phyloP scores from a whole-genome alignment of 2,113 vertebrate species.

The Ictidomys tridecemlineatus region DNA sequence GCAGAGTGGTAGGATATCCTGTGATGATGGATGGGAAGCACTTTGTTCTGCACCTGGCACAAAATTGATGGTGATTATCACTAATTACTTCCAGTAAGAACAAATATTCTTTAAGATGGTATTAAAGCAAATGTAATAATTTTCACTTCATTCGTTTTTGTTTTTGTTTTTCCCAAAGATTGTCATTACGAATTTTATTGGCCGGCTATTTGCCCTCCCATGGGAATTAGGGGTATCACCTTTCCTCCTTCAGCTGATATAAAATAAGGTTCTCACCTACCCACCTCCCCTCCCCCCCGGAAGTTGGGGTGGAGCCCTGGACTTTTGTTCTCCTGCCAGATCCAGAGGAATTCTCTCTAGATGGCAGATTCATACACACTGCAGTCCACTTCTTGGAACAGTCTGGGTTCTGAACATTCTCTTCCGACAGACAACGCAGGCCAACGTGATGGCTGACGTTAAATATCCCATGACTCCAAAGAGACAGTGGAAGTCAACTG shows the following conservation, averaged over 20 bases:
- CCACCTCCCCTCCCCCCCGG: neutral
- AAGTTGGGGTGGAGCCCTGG: neutral
- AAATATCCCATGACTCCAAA: neutral
- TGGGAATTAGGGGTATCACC: neutral
- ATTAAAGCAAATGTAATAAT: neutral
- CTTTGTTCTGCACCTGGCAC: neutral
- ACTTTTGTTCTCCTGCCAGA: neutral
- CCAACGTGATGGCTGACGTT: neutral
- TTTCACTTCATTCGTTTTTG: neutral
- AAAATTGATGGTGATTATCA: neutral
- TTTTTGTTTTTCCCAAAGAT: neutral
- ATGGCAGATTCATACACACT: too few relatives aligned
- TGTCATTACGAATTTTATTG: neutral
- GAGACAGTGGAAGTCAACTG: neutral
- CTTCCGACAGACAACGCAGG: neutral
- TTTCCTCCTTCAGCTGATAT: neutral
- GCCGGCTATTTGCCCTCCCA: neutral
- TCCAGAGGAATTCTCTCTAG: neutral
- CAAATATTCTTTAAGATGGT: neutral
- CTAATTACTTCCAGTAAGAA: neutral
- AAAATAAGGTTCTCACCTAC: neutral
- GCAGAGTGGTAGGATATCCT: neutral
- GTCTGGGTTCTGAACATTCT: neutral
- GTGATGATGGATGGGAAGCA: neutral
- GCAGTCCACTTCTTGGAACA: neutral